phyloP scores from a whole-genome alignment of 2,888 invertebrate genomes.

The Drosophila sordidapex region DNA sequence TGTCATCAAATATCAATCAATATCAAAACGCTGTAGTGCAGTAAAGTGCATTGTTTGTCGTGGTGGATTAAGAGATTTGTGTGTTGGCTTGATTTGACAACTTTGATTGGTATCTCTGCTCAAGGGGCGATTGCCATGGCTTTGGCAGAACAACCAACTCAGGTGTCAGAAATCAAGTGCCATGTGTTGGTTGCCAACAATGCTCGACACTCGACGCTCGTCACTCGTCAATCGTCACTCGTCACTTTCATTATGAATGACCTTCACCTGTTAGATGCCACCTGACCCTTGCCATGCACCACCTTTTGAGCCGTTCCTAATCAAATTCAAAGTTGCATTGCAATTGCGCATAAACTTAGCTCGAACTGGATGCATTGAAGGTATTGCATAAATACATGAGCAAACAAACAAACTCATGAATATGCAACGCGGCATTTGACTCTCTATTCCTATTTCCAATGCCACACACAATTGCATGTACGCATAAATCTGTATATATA shows the following conservation, averaged over 20 bases:
- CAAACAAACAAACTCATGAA: slow-evolving; percentile 47
- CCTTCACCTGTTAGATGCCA: slow-evolving; percentile 16
- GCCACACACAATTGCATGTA: neutral
- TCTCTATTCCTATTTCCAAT: slow-evolving; percentile 14
- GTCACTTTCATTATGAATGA: slow-evolving; percentile 26
- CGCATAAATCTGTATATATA: neutral
- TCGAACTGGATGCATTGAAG: slow-evolving; percentile 53
- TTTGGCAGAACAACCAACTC: slow-evolving; percentile 9
- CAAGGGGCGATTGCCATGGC: slow-evolving; percentile 10
- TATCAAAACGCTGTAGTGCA: neutral
- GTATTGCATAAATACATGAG: slow-evolving; percentile 55
- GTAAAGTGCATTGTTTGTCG: neutral
- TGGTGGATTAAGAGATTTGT: slow-evolving; percentile 16
- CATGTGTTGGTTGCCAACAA: slow-evolving; percentile 1
- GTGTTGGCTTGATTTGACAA: neutral
- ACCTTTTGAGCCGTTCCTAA: slow-evolving; percentile 53
- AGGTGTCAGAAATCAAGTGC: slow-evolving; percentile 21
- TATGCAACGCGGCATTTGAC: slow-evolving; percentile 44
- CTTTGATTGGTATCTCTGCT: slow-evolving; percentile 8
- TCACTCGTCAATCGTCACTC: neutral
- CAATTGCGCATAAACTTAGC: slow-evolving; percentile 67
- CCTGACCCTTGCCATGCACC: slow-evolving; percentile 14
- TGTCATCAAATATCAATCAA: neutral
- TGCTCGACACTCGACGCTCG: neutral
- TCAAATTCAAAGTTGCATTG: slow-evolving; percentile 69